phyloP scores from a whole-genome alignment of 2,113 vertebrate genomes.

The Irena cyanogastra region DNA sequence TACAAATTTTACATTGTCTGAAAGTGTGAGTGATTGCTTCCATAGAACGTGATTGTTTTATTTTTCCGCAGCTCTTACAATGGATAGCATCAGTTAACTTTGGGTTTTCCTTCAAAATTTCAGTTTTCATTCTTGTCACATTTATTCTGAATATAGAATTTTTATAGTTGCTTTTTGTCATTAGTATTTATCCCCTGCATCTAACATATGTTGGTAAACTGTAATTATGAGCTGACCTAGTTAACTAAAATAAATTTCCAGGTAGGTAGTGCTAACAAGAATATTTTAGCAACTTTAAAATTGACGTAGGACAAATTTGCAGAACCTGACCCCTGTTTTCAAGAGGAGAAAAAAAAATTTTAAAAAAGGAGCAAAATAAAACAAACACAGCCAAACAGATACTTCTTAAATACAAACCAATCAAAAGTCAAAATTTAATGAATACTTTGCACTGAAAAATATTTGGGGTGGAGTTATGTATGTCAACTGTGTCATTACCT shows the following conservation, averaged over 20 bases:
- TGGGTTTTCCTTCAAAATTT: background rate
- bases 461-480: background rate
- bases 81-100: background rate
- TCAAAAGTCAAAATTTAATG: background rate
- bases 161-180: background rate
- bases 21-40: background rate
- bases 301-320: background rate
- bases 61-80: background rate
- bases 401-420: background rate
- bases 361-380: background rate
- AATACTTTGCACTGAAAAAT: background rate
- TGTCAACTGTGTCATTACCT: background rate
- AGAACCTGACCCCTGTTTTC: background rate
- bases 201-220: background rate
- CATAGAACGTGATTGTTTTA: background rate
- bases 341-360: background rate
- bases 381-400: background rate
- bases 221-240: background rate
- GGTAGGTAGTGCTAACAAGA: background rate
- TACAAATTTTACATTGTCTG: background rate
- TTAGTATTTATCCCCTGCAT: background rate
- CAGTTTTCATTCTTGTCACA: background rate
- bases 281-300: background rate
- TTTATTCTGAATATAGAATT: background rate
- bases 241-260: background rate